A percentile compares a stretch with the other conserved stretches of the same genome.
Evolutionary conservation across 2,113 vertebrate species (phyloP).

Genomic region (Lagopus leucura): DNA sequence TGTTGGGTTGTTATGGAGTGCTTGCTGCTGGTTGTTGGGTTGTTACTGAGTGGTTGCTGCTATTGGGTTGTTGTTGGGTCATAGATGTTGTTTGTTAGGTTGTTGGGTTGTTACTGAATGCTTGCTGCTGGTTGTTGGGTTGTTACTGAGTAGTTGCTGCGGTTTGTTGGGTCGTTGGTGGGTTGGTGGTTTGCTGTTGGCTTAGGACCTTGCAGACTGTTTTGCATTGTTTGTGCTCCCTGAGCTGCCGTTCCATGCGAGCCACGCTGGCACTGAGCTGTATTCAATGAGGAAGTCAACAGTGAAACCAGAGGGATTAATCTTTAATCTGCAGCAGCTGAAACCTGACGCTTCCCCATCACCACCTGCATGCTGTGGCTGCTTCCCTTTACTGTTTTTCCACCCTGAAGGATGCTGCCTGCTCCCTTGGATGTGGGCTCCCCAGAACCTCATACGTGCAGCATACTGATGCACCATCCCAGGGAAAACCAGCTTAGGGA

Average conservation of each 20-base stretch:
- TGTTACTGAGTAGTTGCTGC: not conserved
- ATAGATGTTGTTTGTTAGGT: not conserved
- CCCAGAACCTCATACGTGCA: too few relatives aligned
- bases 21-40: too few relatives aligned
- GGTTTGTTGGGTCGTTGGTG: not conserved
- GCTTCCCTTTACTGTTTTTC: not conserved
- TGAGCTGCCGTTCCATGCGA: rapidly evolving
- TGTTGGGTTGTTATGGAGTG: not conserved
- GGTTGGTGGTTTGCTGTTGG: not conserved
- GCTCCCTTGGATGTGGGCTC: not conserved
- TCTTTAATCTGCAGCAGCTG: not conserved
- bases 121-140: too few relatives aligned
- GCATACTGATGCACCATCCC: too few relatives aligned
- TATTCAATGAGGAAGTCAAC: rapidly evolving
- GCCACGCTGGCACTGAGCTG: rapidly evolving
- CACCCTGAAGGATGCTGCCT: not conserved
- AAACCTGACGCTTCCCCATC: not conserved
- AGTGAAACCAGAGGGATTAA: not conserved
- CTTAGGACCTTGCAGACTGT: not conserved
- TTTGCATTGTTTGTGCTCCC: rapidly evolving
- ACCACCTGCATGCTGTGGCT: not conserved
- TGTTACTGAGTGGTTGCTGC: not conserved
- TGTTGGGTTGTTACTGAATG: too few relatives aligned
- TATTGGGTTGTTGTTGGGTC: too few relatives aligned
- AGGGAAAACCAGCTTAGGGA: too few relatives aligned